Evolutionary conservation across 2,113 vertebrate genomes (phyloP).

Genomic region (Macroglossus sobrinus): DNA sequence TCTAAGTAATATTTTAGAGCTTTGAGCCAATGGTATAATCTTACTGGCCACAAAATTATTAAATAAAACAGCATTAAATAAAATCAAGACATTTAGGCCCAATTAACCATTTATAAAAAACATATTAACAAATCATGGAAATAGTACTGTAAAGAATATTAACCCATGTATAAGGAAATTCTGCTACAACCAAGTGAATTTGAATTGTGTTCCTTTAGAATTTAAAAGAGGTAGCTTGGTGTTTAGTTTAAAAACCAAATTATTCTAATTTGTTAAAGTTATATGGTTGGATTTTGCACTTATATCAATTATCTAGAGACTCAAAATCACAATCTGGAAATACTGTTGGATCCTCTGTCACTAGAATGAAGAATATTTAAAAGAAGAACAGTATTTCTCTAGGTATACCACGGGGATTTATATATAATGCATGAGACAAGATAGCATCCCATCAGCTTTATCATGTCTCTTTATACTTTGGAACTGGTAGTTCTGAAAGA

Average conservation of each 20-base stretch:
- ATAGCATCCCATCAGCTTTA: conserved; percentile 1
- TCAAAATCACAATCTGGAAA: conserved; percentile 43
- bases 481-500: conserved; percentile 28
- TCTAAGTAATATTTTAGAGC: conserved; percentile 21
- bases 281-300: neutral
- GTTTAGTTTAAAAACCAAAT: conserved; percentile 27
- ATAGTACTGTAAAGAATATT: conserved; percentile 24
- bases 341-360: neutral
- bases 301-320: conserved; percentile 18
- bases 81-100: neutral
- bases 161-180: neutral
- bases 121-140: conserved; percentile 1
- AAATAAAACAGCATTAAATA: neutral
- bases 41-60: conserved; percentile 30
- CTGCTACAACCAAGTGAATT: conserved; percentile 5
- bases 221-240: conserved; percentile 34
- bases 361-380: conserved; percentile 2
- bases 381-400: conserved; percentile 15
- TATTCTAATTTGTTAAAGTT: conserved; percentile 5
- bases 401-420: neutral
- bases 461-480: neutral
- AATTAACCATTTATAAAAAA: conserved; percentile 26
- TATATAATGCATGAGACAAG: neutral
- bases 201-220: conserved; percentile 31
- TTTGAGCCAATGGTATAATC: conserved; percentile 18